Conservation (phyloP, 2,113 vertebrate genomes). For the Lontra canadensis region DNA sequence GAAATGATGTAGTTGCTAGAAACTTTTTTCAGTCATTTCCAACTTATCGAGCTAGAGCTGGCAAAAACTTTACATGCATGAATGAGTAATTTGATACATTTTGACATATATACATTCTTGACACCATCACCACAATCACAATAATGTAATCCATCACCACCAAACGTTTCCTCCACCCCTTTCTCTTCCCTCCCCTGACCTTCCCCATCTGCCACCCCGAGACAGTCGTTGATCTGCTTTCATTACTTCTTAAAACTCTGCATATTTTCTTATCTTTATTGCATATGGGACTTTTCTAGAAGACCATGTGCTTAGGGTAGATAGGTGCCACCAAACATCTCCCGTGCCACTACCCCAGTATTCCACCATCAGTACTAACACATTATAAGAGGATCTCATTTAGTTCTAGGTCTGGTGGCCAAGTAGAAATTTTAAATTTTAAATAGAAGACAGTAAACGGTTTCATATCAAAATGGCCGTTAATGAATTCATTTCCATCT, state of each 20-base stretch:
- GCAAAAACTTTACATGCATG: not conserved
- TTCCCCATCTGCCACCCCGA: not conserved
- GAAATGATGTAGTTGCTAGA: not conserved
- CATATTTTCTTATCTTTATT: not conserved
- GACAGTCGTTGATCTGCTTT: not conserved
- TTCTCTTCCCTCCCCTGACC: not conserved
- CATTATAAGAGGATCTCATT: not conserved
- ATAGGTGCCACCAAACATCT: not conserved
- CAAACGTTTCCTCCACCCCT: not conserved
- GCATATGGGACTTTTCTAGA: not conserved
- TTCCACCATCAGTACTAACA: not conserved
- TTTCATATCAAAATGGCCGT: not conserved
- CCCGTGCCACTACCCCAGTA: too few relatives aligned
- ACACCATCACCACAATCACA: too few relatives aligned
- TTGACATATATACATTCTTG: not conserved
- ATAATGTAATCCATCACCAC: not conserved
- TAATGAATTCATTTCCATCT: not conserved
- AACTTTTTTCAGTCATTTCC: slow-evolving; percentile 23
- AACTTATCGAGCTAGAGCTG: not conserved
- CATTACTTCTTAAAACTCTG: not conserved
- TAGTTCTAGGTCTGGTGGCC: not conserved
- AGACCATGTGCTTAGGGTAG: not conserved
- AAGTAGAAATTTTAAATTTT: not conserved
- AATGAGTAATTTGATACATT: not conserved
- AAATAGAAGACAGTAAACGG: not conserved